Evolutionary conservation across 1,140 invertebrate species (phyloP).

Genomic region (Neodiprion virginianus): DNA sequence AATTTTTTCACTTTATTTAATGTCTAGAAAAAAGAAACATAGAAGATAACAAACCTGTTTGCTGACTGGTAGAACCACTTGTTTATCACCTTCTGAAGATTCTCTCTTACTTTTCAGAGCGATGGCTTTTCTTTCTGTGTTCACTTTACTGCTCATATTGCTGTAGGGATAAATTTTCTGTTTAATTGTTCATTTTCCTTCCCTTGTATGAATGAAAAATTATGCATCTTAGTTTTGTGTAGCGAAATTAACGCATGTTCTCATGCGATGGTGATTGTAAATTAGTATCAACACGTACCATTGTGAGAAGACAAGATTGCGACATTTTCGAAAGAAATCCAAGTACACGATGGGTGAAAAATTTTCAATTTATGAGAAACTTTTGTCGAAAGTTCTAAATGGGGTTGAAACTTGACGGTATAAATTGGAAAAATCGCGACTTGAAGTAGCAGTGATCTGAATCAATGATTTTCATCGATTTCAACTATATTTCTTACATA

Average conservation of each 20-base stretch:
- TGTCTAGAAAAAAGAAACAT: not conserved
- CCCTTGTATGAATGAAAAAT: too few species aligned
- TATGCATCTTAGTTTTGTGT: too few species aligned
- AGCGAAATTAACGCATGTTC: too few species aligned
- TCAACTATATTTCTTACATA: not conserved
- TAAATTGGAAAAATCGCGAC: not conserved
- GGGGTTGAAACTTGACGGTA: too few species aligned
- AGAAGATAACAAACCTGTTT: not conserved
- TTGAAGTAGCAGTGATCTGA: not conserved
- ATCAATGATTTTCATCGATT: not conserved
- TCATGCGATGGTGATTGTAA: too few species aligned
- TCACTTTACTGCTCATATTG: slow-evolving; percentile 31
- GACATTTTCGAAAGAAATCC: not conserved
- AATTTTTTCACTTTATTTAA: not conserved
- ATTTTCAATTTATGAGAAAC: too few species aligned
- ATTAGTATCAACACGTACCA: too few species aligned
- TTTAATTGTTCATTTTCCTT: too few species aligned
- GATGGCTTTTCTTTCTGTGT: slow-evolving; percentile 15
- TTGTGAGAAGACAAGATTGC: not conserved
- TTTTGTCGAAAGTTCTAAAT: too few species aligned
- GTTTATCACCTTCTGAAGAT: slow-evolving; percentile 20
- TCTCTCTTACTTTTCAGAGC: slow-evolving; percentile 20
- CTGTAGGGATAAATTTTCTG: slow-evolving; percentile 11
- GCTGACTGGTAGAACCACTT: slow-evolving; percentile 10
- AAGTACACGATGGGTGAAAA: too few species aligned